These are phyloP conservation scores for Cantharis nigra DNA, from an alignment of 2,888 invertebrate species.

Conservation along the genomic window DNA sequence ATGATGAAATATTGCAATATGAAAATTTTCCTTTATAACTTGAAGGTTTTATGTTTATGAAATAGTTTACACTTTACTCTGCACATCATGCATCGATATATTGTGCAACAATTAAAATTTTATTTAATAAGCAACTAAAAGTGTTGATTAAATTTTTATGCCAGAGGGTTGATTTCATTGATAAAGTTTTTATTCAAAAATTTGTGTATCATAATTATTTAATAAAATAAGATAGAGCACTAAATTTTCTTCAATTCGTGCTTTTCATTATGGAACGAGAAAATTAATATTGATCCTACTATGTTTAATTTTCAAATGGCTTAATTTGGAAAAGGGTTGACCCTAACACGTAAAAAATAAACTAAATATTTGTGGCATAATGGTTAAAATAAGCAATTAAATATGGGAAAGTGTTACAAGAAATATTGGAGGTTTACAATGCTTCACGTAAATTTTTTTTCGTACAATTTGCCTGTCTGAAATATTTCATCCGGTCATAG, in stretches of 20 bases:
- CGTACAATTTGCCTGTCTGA: background rate
- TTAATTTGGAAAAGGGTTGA: background rate
- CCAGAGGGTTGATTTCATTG: background rate
- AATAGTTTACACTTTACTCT: background rate
- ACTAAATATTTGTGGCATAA: background rate
- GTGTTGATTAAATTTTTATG: constrained; percentile 9
- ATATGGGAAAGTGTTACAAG: background rate
- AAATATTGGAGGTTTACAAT: background rate
- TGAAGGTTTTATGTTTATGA: constrained; percentile 7
- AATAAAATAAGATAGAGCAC: background rate
- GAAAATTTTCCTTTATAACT: constrained; percentile 16
- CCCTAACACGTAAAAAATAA: background rate
- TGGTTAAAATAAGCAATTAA: background rate
- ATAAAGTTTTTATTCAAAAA: background rate
- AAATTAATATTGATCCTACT: background rate
- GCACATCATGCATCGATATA: background rate
- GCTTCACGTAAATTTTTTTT: background rate
- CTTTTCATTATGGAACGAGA: background rate
- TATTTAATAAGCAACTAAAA: constrained; percentile 20
- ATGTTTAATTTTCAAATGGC: background rate
- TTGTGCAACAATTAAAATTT: constrained; percentile 16
- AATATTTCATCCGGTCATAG: background rate
- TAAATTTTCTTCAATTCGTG: background rate
- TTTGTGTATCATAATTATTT: background rate
- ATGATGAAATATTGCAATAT: constrained; percentile 12